Evolutionary conservation across 2,888 invertebrate genomes (phyloP).

Genomic region (Entomobrya proxima): DNA sequence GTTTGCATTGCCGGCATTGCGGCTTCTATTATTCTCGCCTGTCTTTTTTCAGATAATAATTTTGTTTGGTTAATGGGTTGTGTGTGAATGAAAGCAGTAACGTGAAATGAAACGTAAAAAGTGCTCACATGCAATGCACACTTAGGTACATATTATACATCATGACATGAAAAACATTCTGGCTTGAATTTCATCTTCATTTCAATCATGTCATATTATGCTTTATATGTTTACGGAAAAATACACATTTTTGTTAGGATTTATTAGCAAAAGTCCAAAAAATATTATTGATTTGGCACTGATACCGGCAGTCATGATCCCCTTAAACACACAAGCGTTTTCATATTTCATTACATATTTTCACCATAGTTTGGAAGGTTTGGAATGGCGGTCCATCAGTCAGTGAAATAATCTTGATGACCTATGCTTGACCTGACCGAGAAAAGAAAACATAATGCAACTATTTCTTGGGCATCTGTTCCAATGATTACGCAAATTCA

Average conservation of each 20-base stretch:
- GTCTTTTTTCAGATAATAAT: not conserved
- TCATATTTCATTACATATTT: too few relatives aligned
- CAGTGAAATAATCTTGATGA: too few relatives aligned
- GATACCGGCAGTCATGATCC: too few relatives aligned
- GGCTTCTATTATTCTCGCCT: not conserved
- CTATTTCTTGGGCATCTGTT: not conserved
- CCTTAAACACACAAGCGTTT: too few relatives aligned
- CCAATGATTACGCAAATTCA: slow-evolving; percentile 1
- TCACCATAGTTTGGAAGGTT: too few relatives aligned
- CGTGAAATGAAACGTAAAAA: slow-evolving; percentile 24
- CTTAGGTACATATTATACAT: not conserved
- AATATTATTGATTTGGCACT: not conserved
- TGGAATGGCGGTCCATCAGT: too few relatives aligned
- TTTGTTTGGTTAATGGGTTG: not conserved
- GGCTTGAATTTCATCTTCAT: not conserved
- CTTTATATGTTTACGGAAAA: not conserved
- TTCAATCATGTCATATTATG: not conserved
- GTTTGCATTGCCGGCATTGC: not conserved
- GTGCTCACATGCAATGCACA: not conserved
- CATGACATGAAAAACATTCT: not conserved
- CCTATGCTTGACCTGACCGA: slow-evolving; percentile 37
- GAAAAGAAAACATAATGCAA: slow-evolving; percentile 18
- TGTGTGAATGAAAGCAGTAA: slow-evolving; percentile 4
- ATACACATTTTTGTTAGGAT: not conserved
- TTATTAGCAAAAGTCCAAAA: not conserved